A percentile compares a stretch with the other conserved stretches of the same genome.
Conservation (phyloP, 2,797 vertebrate species). For the Molossus alvarezi region DNA sequence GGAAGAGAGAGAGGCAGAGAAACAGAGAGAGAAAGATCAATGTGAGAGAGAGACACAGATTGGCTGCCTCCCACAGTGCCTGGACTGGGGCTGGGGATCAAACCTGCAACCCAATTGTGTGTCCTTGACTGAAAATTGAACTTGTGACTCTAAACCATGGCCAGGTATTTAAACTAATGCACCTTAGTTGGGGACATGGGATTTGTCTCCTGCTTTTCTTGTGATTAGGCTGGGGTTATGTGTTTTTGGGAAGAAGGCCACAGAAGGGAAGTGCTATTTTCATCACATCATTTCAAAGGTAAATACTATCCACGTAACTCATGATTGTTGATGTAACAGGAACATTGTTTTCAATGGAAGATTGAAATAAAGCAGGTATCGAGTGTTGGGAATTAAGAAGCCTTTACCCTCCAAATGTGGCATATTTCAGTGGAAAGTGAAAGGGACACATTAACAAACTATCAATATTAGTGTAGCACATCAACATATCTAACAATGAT, state of each 20-base stretch:
- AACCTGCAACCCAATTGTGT: too few relatives aligned
- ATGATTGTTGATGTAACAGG: background rate
- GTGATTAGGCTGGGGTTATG: background rate
- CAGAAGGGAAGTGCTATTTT: background rate
- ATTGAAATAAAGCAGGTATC: background rate
- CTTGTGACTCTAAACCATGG: too few relatives aligned
- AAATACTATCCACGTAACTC: background rate
- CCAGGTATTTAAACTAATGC: background rate
- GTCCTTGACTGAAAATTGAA: too few relatives aligned
- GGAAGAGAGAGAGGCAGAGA: too few relatives aligned
- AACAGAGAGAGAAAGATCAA: too few relatives aligned
- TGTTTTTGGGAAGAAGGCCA: background rate
- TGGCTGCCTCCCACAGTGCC: too few relatives aligned
- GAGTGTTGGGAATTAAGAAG: background rate
- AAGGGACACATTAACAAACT: background rate
- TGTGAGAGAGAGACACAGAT: too few relatives aligned
- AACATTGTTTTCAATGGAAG: conserved; percentile 8
- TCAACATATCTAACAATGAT: background rate
- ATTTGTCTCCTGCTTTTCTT: conserved; percentile 22
- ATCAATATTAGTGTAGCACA: background rate
- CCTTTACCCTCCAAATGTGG: background rate
- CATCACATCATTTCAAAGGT: background rate
- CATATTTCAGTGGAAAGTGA: conserved; percentile 30
- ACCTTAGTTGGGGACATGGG: background rate
- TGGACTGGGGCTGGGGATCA: too few relatives aligned